Evolutionary conservation across 2,113 vertebrate species (phyloP), one percentile per base, ranked within the genome.

Genomic region (Petroica traversi): DNA sequence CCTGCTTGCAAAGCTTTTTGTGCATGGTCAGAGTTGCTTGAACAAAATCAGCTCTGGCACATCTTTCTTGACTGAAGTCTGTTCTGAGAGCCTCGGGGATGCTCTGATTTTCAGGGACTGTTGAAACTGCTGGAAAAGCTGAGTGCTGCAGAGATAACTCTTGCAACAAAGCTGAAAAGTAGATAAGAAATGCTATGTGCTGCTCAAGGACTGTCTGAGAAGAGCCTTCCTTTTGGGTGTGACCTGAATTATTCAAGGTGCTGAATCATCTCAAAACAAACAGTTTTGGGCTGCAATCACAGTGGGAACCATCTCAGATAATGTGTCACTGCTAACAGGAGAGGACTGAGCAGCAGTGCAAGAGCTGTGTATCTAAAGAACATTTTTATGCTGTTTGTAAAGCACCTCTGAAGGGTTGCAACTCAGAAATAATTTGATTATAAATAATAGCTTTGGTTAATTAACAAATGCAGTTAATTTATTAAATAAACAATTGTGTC

Each of bases 181-280:
- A 69, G 76, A 2, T 86, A 82, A 91, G 41, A 92, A 73, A 16
- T 57, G 26, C 61, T 48, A 5, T 20, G 34, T 57, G 18, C 34
- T 91, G 38, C 79, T 73, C 24, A 87, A 79, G 18, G 52, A 33
- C 23, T 67, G n/a, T 40, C 43, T 73, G 49, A 61, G 51, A 89
- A 20, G 59, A 80, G 64, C 58, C 22, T 36, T 40, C n/a, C 73
- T 74, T 61, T 68, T 19, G 51, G 41, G 34, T 59, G 54, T 73
- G 36, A 83, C 19, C 48, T 68, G 28, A 28, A 22, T 48, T 75
- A 75, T 19, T 55, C 7, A 88, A 74, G 52, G 48, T 36, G 24
- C 40, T 85, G 31, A 79, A 12, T 75, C n/a, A 90, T n/a, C 45
- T 82, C 58, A 34, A 79, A 93, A 72, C 61, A 90, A 85, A 79